Evolutionary conservation across 2,113 vertebrate species (phyloP).

Genomic region (Gadus chalcogrammus): DNA sequence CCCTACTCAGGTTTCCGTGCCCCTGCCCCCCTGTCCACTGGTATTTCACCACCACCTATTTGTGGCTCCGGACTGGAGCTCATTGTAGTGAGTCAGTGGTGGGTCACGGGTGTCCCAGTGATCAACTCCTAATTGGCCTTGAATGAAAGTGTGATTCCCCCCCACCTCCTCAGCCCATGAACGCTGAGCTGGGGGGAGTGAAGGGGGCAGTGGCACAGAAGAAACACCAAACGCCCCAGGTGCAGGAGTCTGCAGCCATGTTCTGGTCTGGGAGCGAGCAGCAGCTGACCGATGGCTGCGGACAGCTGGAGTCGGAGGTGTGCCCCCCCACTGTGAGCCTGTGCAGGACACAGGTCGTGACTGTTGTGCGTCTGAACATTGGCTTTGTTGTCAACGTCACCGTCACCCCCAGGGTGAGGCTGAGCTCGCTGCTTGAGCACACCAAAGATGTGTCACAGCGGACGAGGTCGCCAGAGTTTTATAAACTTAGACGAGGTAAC

Average conservation of each 20-base stretch:
- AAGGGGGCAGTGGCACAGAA: no score
- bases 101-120: conserved; percentile 74
- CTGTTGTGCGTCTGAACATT: not conserved
- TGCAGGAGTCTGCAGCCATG: conserved; percentile 32
- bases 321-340: no score
- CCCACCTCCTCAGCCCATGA: no score
- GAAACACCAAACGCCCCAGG: conserved; percentile 31
- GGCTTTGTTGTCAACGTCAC: no score
- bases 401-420: no score
- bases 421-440: not conserved
- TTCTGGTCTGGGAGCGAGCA: conserved; percentile 27
- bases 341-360: no score
- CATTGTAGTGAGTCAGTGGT: conserved; percentile 21
- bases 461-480: conserved; percentile 25
- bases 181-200: no score
- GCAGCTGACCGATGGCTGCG: conserved; percentile 24
- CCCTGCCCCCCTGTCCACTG: conserved; percentile 41
- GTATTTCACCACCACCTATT: conserved; percentile 65
- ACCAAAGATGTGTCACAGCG: conserved; percentile 15
- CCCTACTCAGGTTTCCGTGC: conserved; percentile 54
- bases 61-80: conserved; percentile 41
- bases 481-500: conserved; percentile 21
- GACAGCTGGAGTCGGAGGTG: conserved; percentile 23
- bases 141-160: conserved; percentile 21
- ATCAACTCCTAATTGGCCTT: conserved; percentile 62